Conservation (phyloP, 1,140 invertebrate species). For the Leptopilina clavipes region DNA sequence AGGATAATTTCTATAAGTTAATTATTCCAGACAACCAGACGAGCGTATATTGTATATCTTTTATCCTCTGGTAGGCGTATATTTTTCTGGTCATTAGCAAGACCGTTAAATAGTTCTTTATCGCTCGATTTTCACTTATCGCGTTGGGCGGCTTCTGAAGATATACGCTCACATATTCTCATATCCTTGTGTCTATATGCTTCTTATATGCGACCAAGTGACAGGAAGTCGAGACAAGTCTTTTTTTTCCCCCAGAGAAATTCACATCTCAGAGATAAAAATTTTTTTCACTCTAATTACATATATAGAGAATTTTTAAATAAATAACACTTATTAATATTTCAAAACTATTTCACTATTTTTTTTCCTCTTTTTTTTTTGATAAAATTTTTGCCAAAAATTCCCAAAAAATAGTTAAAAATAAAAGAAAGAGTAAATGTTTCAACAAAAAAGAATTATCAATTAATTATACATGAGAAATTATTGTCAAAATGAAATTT, state of each 20-base stretch:
- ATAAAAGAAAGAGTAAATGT: too few relatives aligned
- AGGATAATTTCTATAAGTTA: conserved; percentile 26
- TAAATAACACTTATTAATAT: too few relatives aligned
- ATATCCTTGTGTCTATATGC: not conserved
- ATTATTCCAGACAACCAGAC: not conserved
- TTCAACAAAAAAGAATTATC: too few relatives aligned
- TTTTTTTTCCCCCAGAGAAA: not conserved
- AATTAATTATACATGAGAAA: too few relatives aligned
- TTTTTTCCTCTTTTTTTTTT: too few relatives aligned
- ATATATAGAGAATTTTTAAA: too few relatives aligned
- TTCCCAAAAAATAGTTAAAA: too few relatives aligned
- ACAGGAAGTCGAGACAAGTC: conserved; percentile 3
- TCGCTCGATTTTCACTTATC: conserved; percentile 53
- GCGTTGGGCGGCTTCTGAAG: conserved; percentile 62
- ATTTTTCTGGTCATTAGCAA: conserved; percentile 66
- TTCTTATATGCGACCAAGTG: not conserved
- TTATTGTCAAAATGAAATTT: too few relatives aligned
- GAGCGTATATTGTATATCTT: conserved; percentile 55
- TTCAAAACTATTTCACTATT: too few relatives aligned
- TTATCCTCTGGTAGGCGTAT: conserved; percentile 65
- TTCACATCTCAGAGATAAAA: not conserved
- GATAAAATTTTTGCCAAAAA: too few relatives aligned
- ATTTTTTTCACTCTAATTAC: not conserved
- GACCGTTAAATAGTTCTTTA: conserved; percentile 66
- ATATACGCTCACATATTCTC: conserved; percentile 44